Conservation (phyloP, 2,113 vertebrate species). For the Podarcis muralis region DNA sequence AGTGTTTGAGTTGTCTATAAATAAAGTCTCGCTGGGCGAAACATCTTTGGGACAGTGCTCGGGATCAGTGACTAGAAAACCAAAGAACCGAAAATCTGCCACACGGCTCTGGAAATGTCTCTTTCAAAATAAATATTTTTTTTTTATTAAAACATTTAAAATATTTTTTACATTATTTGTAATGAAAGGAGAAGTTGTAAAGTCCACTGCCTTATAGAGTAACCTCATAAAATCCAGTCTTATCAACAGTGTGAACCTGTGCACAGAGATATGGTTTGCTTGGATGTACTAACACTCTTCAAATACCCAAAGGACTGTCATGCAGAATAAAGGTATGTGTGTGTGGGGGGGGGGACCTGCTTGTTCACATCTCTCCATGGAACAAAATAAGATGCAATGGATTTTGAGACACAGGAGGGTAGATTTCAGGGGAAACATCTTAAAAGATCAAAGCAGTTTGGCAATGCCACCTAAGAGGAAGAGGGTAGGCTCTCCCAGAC, state of each 20-base stretch:
- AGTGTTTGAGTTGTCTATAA: background rate
- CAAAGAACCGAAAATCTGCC: background rate
- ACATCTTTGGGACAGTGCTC: slow-evolving; percentile 6
- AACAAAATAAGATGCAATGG: too few species aligned
- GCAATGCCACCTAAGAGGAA: too few species aligned
- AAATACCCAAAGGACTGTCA: background rate
- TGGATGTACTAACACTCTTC: background rate
- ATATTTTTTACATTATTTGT: background rate
- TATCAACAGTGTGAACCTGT: background rate
- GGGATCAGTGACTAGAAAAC: background rate
- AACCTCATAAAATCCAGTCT: background rate
- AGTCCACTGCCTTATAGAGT: background rate
- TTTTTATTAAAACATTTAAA: background rate
- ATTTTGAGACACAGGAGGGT: too few species aligned
- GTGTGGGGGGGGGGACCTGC: too few species aligned
- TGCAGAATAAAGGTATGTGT: too few species aligned
- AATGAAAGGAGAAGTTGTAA: background rate
- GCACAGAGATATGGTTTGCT: background rate
- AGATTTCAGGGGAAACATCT: too few species aligned
- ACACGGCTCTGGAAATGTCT: background rate
- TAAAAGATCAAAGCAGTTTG: too few species aligned
- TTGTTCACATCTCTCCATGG: too few species aligned
- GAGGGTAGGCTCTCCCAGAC: too few species aligned
- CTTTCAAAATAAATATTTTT: background rate
- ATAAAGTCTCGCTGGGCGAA: background rate